phyloP scores from a whole-genome alignment of 2,113 vertebrate species.

The Hippocampus mohnikei region DNA sequence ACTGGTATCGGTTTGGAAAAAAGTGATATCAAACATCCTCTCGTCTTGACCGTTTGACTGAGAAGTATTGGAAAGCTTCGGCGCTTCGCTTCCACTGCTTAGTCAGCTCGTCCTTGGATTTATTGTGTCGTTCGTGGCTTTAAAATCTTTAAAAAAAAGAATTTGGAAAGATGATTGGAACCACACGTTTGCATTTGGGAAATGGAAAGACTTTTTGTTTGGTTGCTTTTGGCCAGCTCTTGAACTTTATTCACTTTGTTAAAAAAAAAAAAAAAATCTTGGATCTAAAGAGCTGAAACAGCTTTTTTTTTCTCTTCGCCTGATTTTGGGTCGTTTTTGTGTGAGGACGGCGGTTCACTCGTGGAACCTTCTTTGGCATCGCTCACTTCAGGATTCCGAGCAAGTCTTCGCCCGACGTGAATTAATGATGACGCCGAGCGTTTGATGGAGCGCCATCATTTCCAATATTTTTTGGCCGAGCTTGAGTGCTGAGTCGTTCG shows the following conservation, averaged over 20 bases:
- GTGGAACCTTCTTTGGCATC: not conserved
- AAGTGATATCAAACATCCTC: too few relatives aligned
- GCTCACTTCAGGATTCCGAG: slow-evolving; percentile 3
- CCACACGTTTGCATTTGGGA: too few relatives aligned
- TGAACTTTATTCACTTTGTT: not conserved
- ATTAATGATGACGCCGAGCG: slow-evolving; percentile 12
- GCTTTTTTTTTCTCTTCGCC: not conserved
- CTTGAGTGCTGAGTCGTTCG: slow-evolving; percentile 13
- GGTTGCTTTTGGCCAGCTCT: not conserved
- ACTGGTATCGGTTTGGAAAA: too few relatives aligned
- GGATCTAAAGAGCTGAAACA: not conserved
- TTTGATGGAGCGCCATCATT: slow-evolving; percentile 8
- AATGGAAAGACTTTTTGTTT: not conserved
- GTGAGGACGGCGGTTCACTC: not conserved
- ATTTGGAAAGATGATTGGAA: too few relatives aligned
- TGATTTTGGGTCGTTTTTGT: not conserved
- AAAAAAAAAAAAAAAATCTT: not conserved
- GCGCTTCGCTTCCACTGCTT: too few relatives aligned
- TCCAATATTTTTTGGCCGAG: slow-evolving; percentile 1
- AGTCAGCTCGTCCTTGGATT: too few relatives aligned
- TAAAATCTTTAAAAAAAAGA: too few relatives aligned
- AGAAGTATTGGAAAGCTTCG: too few relatives aligned
- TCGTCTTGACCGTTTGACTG: too few relatives aligned
- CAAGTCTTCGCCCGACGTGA: not conserved
- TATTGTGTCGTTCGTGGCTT: too few relatives aligned